Conservation (phyloP, 2,888 invertebrate species). For the Chymomyza procnemis region DNA sequence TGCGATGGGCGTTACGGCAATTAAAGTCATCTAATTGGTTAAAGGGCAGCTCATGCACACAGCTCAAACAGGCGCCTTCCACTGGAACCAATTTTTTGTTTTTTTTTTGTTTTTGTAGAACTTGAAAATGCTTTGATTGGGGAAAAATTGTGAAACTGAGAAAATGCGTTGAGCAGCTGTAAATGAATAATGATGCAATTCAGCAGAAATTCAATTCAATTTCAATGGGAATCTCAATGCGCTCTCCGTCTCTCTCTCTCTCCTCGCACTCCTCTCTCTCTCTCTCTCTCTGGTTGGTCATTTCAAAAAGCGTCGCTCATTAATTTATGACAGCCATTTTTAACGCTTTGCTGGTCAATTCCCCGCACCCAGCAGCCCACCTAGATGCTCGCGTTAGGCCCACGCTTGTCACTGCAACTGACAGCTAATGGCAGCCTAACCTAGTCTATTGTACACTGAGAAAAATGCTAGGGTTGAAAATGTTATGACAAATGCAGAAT, state of each 20-base stretch:
- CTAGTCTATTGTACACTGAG: not conserved
- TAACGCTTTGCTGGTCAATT: conserved; percentile 64
- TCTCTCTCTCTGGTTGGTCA: conserved; percentile 35
- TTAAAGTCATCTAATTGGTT: conserved; percentile 29
- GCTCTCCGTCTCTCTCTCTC: not conserved
- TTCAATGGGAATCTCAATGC: conserved; percentile 44
- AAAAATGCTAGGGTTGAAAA: not conserved
- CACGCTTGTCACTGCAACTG: conserved; percentile 38
- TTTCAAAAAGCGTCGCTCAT: conserved; percentile 60
- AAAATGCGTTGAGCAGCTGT: conserved; percentile 45
- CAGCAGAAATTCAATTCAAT: conserved; percentile 72
- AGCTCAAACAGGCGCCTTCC: too few relatives aligned
- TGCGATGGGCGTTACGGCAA: conserved; percentile 22
- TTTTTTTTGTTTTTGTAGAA: too few relatives aligned
- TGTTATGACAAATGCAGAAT: too few relatives aligned
- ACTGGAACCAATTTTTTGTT: too few relatives aligned
- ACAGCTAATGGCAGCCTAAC: conserved; percentile 48
- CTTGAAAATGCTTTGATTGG: not conserved
- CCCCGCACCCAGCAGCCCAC: not conserved
- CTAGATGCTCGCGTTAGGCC: not conserved
- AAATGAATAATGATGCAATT: conserved; percentile 74
- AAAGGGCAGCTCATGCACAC: not conserved
- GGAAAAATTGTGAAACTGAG: conserved; percentile 2
- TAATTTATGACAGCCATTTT: conserved; percentile 75
- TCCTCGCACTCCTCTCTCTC: not conserved